Conservation (phyloP, 2,797 vertebrate species). For the Gymnopithys bicolor region DNA sequence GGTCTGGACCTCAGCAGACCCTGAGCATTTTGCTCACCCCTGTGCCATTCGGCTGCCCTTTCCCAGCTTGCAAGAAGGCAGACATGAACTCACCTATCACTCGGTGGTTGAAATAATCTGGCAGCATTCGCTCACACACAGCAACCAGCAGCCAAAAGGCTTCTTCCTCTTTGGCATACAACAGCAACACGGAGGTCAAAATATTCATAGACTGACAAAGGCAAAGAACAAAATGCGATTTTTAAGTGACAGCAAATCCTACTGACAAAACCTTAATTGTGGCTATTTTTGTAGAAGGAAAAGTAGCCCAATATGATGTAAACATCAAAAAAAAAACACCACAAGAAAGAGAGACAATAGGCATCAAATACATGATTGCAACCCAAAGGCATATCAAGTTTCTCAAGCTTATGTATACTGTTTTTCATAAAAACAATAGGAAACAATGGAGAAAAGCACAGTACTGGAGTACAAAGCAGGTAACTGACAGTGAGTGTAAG, state of each 20-base stretch:
- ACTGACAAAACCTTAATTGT: neutral
- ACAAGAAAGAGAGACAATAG: neutral
- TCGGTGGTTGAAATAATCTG: conserved; percentile 94
- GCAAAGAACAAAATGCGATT: conserved; percentile 10
- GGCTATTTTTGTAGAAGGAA: neutral
- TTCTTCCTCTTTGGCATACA: conserved; percentile 94
- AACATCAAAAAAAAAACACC: neutral
- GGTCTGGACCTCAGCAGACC: neutral
- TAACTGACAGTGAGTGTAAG: neutral
- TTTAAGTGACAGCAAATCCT: neutral
- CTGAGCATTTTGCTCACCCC: neutral
- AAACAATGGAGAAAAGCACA: neutral
- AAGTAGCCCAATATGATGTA: neutral
- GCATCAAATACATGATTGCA: neutral
- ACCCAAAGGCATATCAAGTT: neutral
- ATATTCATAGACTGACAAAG: conserved; percentile 95
- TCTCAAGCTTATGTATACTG: neutral
- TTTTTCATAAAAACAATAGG: neutral
- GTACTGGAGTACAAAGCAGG: neutral
- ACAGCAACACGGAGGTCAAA: conserved; percentile 91
- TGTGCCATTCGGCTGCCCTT: neutral
- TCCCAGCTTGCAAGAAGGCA: neutral
- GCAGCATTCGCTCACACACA: conserved; percentile 95
- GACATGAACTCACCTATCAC: conserved; percentile 85
- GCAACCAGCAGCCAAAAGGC: conserved; percentile 97